Conservation (phyloP, 2,113 vertebrate genomes). For the Paradisaea rubra region DNA sequence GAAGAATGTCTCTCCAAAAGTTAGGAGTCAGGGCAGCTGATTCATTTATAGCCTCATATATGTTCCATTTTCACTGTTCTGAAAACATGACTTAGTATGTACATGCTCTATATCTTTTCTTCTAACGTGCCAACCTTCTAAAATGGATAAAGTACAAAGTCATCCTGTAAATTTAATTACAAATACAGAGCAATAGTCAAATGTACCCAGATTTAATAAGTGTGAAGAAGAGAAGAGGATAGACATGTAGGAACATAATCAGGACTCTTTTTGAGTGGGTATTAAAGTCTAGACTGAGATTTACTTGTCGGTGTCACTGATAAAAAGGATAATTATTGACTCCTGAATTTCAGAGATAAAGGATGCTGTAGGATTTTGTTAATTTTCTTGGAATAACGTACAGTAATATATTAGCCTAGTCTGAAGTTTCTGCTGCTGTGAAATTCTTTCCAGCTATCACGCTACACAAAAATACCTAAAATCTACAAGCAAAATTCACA, state of each 20-base stretch:
- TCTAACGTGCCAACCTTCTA: slow-evolving; percentile 14
- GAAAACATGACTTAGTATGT: background rate
- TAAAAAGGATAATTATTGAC: slow-evolving; percentile 66
- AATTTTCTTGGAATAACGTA: slow-evolving; percentile 45
- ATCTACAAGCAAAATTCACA: background rate
- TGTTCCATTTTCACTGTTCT: slow-evolving; percentile 7
- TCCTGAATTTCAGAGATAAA: slow-evolving; percentile 52
- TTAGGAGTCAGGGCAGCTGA: background rate
- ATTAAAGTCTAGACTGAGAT: slow-evolving; percentile 48
- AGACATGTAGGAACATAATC: slow-evolving; percentile 25
- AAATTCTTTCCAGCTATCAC: slow-evolving; percentile 17
- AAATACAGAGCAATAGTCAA: slow-evolving; percentile 7
- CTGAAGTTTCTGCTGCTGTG: slow-evolving; percentile 24
- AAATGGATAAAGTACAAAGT: slow-evolving; percentile 15
- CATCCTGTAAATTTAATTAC: background rate
- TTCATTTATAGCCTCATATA: background rate
- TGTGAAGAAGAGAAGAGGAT: slow-evolving; percentile 32
- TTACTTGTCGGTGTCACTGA: slow-evolving; percentile 42
- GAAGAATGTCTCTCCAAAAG: background rate
- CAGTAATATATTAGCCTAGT: background rate
- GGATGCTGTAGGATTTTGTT: slow-evolving; percentile 1
- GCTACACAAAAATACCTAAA: background rate
- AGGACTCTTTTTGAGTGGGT: slow-evolving; percentile 34
- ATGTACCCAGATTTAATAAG: slow-evolving; percentile 30
- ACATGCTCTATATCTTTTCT: background rate